Evolutionary conservation across 2,113 vertebrate genomes (phyloP).

Genomic region (Nymphicus hollandicus): DNA sequence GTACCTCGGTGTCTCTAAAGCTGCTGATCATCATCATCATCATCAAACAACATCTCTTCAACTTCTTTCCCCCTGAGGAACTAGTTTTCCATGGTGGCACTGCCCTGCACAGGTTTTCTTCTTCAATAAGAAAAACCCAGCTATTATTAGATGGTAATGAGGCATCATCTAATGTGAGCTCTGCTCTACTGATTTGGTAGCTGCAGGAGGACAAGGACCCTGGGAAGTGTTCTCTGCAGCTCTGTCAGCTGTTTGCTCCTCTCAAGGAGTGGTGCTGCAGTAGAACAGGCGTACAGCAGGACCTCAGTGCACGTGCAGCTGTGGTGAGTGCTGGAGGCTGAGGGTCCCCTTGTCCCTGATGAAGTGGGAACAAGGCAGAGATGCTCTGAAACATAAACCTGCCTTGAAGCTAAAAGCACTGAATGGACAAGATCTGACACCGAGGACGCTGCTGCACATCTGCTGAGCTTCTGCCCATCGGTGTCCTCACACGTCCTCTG

Average conservation of each 20-base stretch:
- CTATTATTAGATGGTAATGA: neutral
- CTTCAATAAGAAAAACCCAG: neutral
- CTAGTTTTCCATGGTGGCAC: fast-evolving
- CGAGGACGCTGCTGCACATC: neutral
- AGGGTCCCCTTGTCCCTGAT: neutral
- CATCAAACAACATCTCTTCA: neutral
- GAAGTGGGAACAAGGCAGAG: neutral
- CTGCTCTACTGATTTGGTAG: neutral
- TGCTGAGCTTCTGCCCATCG: neutral
- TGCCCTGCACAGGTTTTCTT: neutral
- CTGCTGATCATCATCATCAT: neutral
- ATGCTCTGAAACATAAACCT: neutral
- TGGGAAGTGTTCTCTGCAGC: neutral
- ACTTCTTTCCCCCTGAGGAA: neutral
- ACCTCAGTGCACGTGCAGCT: neutral
- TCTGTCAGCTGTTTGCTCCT: neutral
- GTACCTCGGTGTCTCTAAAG: neutral
- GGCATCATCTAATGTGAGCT: neutral
- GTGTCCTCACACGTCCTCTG: neutral
- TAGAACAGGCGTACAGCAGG: neutral
- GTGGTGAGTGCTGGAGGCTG: neutral
- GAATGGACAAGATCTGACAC: fast-evolving
- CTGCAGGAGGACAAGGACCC: neutral
- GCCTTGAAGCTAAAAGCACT: neutral
- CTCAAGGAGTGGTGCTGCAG: neutral